Conservation (phyloP, 2,113 vertebrate species). For the Gambusia holbrooki region DNA sequence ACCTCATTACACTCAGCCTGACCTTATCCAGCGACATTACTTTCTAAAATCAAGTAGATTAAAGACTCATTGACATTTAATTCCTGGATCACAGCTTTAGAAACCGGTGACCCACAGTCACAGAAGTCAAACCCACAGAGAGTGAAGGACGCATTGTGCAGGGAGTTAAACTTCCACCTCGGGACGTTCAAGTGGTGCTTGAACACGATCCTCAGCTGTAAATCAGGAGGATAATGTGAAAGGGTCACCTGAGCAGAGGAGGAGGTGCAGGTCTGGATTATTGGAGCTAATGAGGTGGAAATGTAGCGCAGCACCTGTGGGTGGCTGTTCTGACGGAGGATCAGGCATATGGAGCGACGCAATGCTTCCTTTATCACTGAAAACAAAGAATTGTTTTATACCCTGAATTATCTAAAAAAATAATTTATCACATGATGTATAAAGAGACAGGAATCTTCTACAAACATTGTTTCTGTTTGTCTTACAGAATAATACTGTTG, state of each 20-base stretch:
- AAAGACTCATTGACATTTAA: constrained; percentile 64
- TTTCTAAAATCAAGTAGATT: constrained; percentile 33
- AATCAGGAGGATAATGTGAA: constrained; percentile 60
- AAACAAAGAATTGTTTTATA: background rate
- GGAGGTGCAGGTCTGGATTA: constrained; percentile 51
- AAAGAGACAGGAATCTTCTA: background rate
- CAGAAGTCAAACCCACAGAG: constrained; percentile 15
- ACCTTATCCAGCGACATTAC: constrained; percentile 46
- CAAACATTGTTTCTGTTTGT: too few relatives aligned
- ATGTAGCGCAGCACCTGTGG: constrained; percentile 37
- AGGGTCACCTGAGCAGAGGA: constrained; percentile 13
- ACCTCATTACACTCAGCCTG: constrained; percentile 25
- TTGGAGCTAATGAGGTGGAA: constrained; percentile 53
- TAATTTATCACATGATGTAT: background rate
- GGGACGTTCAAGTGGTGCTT: constrained; percentile 27
- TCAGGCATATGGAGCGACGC: constrained; percentile 32
- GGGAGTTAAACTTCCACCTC: constrained; percentile 17
- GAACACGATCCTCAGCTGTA: constrained; percentile 30
- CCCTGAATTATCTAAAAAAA: background rate
- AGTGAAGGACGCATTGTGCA: background rate
- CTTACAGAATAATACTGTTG: too few relatives aligned
- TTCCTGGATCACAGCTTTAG: constrained; percentile 36
- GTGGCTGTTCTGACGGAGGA: background rate
- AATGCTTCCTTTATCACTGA: background rate
- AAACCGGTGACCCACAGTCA: constrained; percentile 29